Evolutionary conservation across 2,113 vertebrate genomes (phyloP).

Genomic region (Sclerurus mexicanus): DNA sequence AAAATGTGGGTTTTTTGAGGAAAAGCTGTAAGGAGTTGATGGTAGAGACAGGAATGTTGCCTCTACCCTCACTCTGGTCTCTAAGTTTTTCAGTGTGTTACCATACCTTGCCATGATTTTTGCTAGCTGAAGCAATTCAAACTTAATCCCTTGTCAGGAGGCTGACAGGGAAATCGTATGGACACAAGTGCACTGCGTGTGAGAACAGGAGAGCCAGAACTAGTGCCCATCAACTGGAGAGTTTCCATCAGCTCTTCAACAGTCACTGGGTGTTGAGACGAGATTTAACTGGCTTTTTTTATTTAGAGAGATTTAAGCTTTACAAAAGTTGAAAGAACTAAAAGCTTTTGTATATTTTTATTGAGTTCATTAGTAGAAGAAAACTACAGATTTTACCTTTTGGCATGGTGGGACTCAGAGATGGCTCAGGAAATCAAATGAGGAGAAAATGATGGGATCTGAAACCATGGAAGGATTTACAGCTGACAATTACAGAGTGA

Average conservation of each 20-base stretch:
- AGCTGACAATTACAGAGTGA: background rate
- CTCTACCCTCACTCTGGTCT: background rate
- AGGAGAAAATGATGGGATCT: background rate
- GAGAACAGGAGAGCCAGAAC: background rate
- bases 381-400: background rate
- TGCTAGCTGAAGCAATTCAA: background rate
- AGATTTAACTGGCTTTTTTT: background rate
- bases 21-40: background rate
- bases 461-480: background rate
- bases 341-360: background rate
- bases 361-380: background rate
- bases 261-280: background rate
- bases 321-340: background rate
- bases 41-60: background rate
- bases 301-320: background rate
- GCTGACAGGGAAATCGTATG: background rate
- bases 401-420: background rate
- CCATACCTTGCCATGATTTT: background rate
- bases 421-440: background rate
- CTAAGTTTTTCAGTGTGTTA: background rate
- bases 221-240: background rate
- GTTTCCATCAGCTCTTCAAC: background rate
- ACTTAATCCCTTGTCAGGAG: background rate
- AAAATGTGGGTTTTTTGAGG: background rate
- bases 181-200: background rate